These are phyloP conservation scores for Aplysia californica DNA, from an alignment of 1,140 invertebrate genomes.

Conservation along the genomic window DNA sequence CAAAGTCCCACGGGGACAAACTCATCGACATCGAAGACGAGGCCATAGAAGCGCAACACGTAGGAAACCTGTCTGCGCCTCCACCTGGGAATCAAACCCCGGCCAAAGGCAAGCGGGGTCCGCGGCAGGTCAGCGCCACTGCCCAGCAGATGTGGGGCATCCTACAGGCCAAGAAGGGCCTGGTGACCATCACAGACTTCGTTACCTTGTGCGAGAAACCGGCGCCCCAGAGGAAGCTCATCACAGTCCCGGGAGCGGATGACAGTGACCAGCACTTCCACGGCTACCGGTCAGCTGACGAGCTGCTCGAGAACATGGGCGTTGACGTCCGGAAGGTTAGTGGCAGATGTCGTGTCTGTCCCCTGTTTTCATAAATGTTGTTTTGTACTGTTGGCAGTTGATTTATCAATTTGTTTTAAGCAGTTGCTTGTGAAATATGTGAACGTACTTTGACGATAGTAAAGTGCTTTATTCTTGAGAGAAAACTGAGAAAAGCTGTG, in stretches of 20 bases:
- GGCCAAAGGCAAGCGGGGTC: conserved; percentile 15
- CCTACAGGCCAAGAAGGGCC: conserved; percentile 55
- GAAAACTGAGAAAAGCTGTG: no score
- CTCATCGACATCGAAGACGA: conserved; percentile 55
- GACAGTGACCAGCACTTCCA: conserved; percentile 55
- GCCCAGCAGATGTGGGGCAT: conserved; percentile 58
- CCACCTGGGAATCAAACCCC: conserved; percentile 5
- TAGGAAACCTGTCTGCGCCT: conserved; percentile 19
- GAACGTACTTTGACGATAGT: no score
- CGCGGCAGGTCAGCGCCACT: conserved; percentile 34
- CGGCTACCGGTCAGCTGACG: conserved; percentile 49
- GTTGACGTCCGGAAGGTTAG: conserved; percentile 64
- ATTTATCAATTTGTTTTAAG: no score
- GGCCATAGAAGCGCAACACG: conserved; percentile 17
- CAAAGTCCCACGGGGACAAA: conserved; percentile 45
- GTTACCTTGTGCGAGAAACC: conserved; percentile 56
- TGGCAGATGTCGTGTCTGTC: no score
- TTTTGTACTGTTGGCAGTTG: no score
- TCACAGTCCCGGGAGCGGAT: conserved; percentile 48
- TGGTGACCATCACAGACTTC: conserved; percentile 59
- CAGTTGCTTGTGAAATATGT: no score
- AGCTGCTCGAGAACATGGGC: conserved; percentile 58
- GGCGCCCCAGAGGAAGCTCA: conserved; percentile 47
- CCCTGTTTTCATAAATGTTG: no score
- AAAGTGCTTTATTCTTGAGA: no score